phyloP scores from a whole-genome alignment of 2,797 vertebrate genomes.

The Microctenopoma stevenorrisi region DNA sequence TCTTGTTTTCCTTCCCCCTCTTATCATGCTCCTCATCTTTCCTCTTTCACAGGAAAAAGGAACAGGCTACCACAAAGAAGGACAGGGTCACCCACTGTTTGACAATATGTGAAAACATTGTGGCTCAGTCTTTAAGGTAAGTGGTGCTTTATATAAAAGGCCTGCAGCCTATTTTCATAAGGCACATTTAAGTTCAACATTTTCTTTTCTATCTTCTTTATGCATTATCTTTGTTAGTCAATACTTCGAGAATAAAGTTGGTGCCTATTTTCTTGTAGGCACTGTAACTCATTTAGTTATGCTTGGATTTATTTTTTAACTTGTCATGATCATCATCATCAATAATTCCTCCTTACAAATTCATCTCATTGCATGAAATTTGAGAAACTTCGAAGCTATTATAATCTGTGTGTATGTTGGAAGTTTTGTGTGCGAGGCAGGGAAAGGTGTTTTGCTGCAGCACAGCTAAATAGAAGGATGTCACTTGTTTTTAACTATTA shows the following conservation, averaged over 20 bases:
- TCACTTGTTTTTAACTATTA: not conserved
- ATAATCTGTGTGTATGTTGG: not conserved
- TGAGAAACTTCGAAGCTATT: not conserved
- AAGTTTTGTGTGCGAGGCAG: not conserved
- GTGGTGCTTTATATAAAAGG: conserved; percentile 14
- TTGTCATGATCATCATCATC: not conserved
- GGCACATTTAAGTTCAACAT: too few species aligned
- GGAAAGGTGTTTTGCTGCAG: not conserved
- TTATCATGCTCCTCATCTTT: conserved; percentile 6
- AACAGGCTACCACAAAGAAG: conserved; percentile 95
- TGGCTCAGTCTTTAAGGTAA: conserved; percentile 96
- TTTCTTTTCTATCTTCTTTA: too few species aligned
- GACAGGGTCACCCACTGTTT: conserved; percentile 96
- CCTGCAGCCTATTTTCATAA: too few species aligned
- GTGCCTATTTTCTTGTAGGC: not conserved
- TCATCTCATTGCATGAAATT: not conserved
- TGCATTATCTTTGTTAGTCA: not conserved
- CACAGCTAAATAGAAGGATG: not conserved
- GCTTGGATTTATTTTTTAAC: not conserved
- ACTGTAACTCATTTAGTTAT: not conserved
- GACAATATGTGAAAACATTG: conserved; percentile 98
- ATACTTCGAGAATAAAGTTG: not conserved
- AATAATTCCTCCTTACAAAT: not conserved
- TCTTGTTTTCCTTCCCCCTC: not conserved
- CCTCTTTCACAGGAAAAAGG: conserved; percentile 90